Percentiles rank a stretch among this genome's conserved stretches.
phyloP scores from a whole-genome alignment of 2,888 invertebrate species.

The Machimus rusticus region DNA sequence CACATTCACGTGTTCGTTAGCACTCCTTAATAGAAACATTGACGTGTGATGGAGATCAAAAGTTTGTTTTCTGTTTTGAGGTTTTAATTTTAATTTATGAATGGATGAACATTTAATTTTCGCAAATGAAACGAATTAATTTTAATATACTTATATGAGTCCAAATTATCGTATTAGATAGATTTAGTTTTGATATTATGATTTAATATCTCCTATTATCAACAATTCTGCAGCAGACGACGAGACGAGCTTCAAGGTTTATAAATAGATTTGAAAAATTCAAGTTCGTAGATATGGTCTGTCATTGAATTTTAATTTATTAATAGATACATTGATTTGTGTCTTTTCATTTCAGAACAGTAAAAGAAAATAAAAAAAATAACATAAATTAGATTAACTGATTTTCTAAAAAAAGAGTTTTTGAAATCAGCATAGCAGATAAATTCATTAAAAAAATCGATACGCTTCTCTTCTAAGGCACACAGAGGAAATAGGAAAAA shows the following conservation, averaged over 20 bases:
- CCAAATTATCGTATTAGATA: not conserved
- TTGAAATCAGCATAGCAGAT: too few species aligned
- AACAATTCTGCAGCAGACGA: not conserved
- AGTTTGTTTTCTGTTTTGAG: not conserved
- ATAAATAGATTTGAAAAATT: not conserved
- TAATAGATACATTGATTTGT: not conserved
- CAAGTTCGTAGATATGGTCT: not conserved
- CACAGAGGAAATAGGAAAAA: too few species aligned
- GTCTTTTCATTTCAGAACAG: too few species aligned
- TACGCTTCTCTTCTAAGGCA: too few species aligned
- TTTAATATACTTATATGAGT: not conserved
- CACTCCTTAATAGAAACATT: not conserved
- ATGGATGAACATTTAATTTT: not conserved
- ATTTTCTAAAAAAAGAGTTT: too few species aligned
- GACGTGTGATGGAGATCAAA: not conserved
- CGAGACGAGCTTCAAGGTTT: not conserved
- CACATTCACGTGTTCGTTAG: not conserved
- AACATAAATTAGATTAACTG: too few species aligned
- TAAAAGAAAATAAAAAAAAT: too few species aligned
- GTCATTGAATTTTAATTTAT: not conserved
- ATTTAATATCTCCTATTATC: not conserved
- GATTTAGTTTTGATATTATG: not conserved
- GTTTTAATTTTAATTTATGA: not conserved
- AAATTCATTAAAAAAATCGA: too few species aligned
- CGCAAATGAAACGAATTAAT: not conserved